These are phyloP conservation scores for Camelus dromedarius DNA, from an alignment of 2,113 vertebrate species.

Conservation along the genomic window DNA sequence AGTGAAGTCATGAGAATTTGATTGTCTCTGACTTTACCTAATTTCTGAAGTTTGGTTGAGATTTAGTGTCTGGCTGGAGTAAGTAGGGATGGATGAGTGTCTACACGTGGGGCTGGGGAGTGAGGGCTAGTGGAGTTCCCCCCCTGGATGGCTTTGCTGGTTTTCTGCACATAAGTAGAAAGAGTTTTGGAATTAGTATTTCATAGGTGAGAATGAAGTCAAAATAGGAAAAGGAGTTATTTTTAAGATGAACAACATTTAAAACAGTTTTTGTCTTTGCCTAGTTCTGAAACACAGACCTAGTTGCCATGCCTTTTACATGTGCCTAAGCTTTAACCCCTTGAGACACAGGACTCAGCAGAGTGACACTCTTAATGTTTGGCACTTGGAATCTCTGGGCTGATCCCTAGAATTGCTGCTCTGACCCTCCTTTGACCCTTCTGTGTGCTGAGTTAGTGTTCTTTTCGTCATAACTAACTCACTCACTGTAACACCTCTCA, in stretches of 20 bases:
- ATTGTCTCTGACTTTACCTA: constrained; percentile 7
- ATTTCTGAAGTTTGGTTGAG: constrained; percentile 1
- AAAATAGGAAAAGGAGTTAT: background rate
- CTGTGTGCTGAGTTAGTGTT: background rate
- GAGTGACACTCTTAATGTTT: background rate
- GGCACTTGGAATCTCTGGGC: background rate
- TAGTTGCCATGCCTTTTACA: background rate
- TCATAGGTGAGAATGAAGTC: background rate
- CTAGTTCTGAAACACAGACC: background rate
- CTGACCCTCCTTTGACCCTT: background rate
- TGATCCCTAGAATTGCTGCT: background rate
- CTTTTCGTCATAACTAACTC: background rate
- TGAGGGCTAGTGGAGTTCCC: rapidly evolving
- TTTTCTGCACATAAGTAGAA: constrained; percentile 3
- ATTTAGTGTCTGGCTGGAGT: background rate
- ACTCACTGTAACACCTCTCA: background rate
- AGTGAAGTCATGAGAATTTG: background rate
- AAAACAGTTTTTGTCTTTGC: background rate
- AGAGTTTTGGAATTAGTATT: constrained; percentile 28
- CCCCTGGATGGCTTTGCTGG: background rate
- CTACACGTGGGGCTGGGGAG: background rate
- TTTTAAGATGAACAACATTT: background rate
- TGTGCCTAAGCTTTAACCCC: background rate
- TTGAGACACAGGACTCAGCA: background rate
- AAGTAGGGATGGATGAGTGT: background rate